Evolutionary conservation across 2,888 invertebrate genomes (phyloP), one percentile per base, ranked within the genome.

Genomic region (Notodonta dromedarius): DNA sequence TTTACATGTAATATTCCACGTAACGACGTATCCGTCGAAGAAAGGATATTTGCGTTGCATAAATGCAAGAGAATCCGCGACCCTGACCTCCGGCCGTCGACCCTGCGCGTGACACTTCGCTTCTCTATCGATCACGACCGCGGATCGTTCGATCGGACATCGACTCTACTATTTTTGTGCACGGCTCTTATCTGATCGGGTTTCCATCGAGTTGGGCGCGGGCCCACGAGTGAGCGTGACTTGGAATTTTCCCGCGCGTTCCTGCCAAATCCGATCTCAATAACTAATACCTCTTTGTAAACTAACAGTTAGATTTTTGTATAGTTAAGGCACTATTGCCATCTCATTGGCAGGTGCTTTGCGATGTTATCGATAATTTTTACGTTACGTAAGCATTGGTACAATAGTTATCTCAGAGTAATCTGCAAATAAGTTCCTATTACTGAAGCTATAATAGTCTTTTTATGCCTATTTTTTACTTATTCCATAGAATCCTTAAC

Each of bases 61-160:
- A 84, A 86, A 89, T 88, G 88, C 88, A 85, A 84, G 84, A 78
- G 80, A 63, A 71, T 72, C 87, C 84, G 77, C 90, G 92, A 91
- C 93, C 93, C 90, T 93, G 93, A 93, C 92, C 93, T 75, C 72
- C 81, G 92, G 90, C 79, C 89, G 81, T 85, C 77, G 86, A 91
- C 87, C 91, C 84, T 83, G 88, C 88, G 85, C 93, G 93, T 93
- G 93, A 93, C 93, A 93, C 90, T 92, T 91, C 89, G 91, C 90
- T 91, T 88, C 87, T 89, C 90, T 88, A 93, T 93, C 91, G 93
- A 93, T 93, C 93, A 93, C 93, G 93, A 93, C 91, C 79, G 71
- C 71, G 77, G 84, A 90, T 88, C 88, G 80, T 71, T 77, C 73
- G 74, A 77, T 87, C 80, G 80, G 79, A 80, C 79, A 88, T 89